These are phyloP conservation scores for Scalopus aquaticus DNA, from an alignment of 2,113 vertebrate genomes.

Conservation along the genomic window DNA sequence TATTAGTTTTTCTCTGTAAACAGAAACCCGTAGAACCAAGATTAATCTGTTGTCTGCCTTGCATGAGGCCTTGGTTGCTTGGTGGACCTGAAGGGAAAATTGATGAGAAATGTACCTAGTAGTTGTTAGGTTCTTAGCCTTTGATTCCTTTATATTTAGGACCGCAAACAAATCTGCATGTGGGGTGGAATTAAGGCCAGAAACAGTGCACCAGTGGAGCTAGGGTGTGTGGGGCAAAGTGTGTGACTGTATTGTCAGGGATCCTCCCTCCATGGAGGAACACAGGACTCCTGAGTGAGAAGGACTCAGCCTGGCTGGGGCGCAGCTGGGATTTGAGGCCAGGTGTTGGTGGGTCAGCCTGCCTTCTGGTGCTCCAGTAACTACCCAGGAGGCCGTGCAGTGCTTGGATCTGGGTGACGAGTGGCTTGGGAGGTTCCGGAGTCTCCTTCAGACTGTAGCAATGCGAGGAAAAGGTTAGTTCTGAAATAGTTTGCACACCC, in stretches of 20 bases:
- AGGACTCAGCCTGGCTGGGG: neutral
- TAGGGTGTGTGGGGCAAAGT: fast-evolving
- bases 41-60: neutral
- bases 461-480: neutral
- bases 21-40: neutral
- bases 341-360: neutral
- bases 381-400: neutral
- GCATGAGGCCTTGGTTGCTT: neutral
- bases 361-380: neutral
- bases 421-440: neutral
- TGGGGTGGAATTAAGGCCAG: neutral
- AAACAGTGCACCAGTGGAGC: neutral
- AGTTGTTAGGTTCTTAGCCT: neutral
- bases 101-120: neutral
- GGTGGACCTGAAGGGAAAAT: neutral
- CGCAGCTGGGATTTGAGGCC: neutral
- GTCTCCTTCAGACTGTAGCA: neutral
- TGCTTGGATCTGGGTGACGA: neutral
- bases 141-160: neutral
- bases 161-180: neutral
- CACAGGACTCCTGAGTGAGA: no score
- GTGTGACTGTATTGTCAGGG: neutral
- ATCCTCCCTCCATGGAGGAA: neutral
- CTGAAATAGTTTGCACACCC: neutral
- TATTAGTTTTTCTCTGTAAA: neutral